Conservation (phyloP, 2,113 vertebrate genomes). For the Oryzias melastigma region DNA sequence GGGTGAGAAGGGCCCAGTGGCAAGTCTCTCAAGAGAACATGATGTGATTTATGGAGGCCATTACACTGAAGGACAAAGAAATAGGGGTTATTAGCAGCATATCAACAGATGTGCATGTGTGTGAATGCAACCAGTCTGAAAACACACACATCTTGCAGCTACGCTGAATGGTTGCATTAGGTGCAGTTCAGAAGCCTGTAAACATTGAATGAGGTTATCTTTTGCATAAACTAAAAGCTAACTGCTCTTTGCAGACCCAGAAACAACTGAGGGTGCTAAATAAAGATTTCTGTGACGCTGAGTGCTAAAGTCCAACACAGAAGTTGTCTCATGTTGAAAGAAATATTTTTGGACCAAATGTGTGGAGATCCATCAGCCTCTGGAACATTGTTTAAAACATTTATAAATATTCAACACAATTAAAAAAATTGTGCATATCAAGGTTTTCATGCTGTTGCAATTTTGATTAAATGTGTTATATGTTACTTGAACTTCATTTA, state of each 20-base stretch:
- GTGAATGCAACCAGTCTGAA: constrained; percentile 10
- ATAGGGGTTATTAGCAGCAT: constrained; percentile 74
- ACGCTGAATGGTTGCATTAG: constrained; percentile 11
- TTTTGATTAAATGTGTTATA: too few species aligned
- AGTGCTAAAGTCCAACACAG: too few species aligned
- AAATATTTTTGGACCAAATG: too few species aligned
- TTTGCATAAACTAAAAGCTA: constrained; percentile 18
- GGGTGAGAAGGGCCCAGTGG: constrained; percentile 52
- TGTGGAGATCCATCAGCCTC: too few species aligned
- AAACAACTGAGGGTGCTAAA: constrained; percentile 18
- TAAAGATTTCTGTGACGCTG: constrained; percentile 21
- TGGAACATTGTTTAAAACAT: too few species aligned
- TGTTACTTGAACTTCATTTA: too few species aligned
- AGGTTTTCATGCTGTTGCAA: too few species aligned
- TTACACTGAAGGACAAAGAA: constrained; percentile 81
- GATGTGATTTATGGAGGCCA: constrained; percentile 80
- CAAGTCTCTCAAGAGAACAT: constrained; percentile 67
- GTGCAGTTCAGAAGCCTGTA: constrained; percentile 29
- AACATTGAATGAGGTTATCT: constrained; percentile 27
- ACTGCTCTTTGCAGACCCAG: constrained; percentile 25
- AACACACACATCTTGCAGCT: neutral
- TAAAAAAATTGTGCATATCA: too few species aligned
- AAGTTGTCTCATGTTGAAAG: too few species aligned
- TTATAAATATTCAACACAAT: too few species aligned
- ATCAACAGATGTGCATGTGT: constrained; percentile 57